Conservation (phyloP, 1,140 invertebrate species). For the Caenorhabditis elegans region DNA sequence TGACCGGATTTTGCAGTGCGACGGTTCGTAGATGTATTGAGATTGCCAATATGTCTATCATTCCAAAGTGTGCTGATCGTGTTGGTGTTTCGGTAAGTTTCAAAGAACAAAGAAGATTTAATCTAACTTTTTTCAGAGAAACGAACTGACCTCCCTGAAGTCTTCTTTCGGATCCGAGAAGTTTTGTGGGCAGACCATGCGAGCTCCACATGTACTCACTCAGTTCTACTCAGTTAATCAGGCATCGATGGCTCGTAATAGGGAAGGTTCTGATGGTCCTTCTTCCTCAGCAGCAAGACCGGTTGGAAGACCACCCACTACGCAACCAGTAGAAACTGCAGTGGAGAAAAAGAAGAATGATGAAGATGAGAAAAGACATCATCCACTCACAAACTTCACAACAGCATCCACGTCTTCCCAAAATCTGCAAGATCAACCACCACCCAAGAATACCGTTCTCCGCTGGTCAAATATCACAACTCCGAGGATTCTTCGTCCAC, state of each 20-base stretch:
- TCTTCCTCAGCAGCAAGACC: not conserved
- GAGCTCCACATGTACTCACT: not conserved
- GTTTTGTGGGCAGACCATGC: not conserved
- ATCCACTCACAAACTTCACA: not conserved
- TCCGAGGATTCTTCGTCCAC: not conserved
- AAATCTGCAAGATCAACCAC: not conserved
- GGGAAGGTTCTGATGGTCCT: not conserved
- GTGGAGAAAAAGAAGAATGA: not conserved
- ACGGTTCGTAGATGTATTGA: not conserved
- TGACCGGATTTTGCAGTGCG: slow-evolving; percentile 1
- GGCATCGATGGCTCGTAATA: not conserved
- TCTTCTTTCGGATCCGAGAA: not conserved
- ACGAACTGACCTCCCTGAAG: not conserved
- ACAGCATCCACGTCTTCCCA: not conserved
- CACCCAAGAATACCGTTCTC: not conserved
- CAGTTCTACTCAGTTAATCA: not conserved
- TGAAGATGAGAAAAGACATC: not conserved
- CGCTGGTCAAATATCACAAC: not conserved
- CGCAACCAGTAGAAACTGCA: not conserved
- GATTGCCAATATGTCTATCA: not conserved
- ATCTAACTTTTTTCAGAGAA: not conserved
- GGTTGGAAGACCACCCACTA: not conserved
- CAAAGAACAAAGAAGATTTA: not conserved
- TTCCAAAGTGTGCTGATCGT: not conserved
- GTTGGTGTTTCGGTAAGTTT: not conserved